phyloP scores from a whole-genome alignment of 1,140 invertebrate genomes.

The Drosophila sucinea region DNA sequence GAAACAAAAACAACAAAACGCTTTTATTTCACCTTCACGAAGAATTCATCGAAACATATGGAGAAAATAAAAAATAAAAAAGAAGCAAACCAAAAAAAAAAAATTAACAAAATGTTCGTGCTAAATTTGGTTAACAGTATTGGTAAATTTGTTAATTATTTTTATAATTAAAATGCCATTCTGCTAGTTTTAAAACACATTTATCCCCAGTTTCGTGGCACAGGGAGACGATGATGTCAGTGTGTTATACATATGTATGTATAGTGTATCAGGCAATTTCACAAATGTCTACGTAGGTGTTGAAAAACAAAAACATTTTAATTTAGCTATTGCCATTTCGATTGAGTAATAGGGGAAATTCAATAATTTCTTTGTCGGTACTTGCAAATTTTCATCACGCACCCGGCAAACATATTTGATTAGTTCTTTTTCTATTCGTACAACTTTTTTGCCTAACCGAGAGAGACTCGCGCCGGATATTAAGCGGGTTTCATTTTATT shows the following conservation, averaged over 20 bases:
- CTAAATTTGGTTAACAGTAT: constrained; percentile 24
- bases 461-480: constrained; percentile 3
- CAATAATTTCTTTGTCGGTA: constrained; percentile 16
- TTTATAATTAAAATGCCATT: constrained; percentile 50
- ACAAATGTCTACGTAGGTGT: constrained; percentile 19
- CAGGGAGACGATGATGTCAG: neutral
- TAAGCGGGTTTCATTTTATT: constrained; percentile 16
- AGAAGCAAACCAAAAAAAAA: neutral
- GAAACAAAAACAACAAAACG: constrained; percentile 12
- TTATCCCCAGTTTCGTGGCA: neutral
- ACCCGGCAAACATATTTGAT: neutral
- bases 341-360: neutral
- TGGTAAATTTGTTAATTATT: constrained; percentile 46
- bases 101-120: constrained; percentile 18
- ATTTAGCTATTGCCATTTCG: neutral
- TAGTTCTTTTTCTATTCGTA: constrained; percentile 3
- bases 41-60: constrained; percentile 29
- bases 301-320: constrained; percentile 16
- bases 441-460: neutral
- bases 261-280: neutral
- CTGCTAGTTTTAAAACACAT: constrained; percentile 17
- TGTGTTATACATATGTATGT: neutral
- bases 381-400: constrained; percentile 40
- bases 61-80: neutral
- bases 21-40: constrained; percentile 32